Conservation (phyloP, 2,888 invertebrate genomes). For the Isotomurus palustris region DNA sequence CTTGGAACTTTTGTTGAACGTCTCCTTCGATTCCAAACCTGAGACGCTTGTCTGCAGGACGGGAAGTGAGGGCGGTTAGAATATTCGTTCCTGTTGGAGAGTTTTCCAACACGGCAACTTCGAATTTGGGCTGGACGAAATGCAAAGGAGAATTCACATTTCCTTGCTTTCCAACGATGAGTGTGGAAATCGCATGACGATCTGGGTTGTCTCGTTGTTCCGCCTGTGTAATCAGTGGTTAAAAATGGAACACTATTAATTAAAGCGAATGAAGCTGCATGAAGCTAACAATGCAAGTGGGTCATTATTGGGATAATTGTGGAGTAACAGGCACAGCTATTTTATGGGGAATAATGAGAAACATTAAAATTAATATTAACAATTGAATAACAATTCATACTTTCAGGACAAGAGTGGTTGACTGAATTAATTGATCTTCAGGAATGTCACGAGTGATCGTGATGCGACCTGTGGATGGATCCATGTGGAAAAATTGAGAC, state of each 20-base stretch:
- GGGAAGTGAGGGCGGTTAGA: conserved; percentile 63
- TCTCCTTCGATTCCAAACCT: conserved; percentile 40
- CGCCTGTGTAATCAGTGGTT: conserved; percentile 54
- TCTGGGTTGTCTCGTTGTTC: conserved; percentile 80
- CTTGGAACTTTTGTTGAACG: conserved; percentile 34
- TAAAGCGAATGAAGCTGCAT: background rate
- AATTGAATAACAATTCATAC: conserved; percentile 51
- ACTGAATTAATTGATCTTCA: conserved; percentile 61
- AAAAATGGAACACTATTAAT: background rate
- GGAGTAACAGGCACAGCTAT: no score
- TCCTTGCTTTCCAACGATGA: conserved; percentile 62
- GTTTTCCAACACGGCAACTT: conserved; percentile 69
- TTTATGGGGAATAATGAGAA: background rate
- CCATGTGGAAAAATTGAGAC: conserved; percentile 60
- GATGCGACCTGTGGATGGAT: conserved; percentile 62
- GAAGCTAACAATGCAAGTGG: background rate
- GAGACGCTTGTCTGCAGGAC: conserved; percentile 55
- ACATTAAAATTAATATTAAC: background rate
- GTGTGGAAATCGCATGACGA: conserved; percentile 78
- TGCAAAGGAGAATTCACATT: conserved; percentile 56
- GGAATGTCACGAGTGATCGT: conserved; percentile 58
- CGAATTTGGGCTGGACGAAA: conserved; percentile 68
- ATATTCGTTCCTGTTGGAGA: conserved; percentile 68
- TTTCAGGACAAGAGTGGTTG: conserved; percentile 74
- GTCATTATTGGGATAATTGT: no score